Percentiles rank a stretch among this genome's conserved stretches.
phyloP scores from a whole-genome alignment of 2,797 vertebrate genomes.

The Sebastiscus tertius region DNA sequence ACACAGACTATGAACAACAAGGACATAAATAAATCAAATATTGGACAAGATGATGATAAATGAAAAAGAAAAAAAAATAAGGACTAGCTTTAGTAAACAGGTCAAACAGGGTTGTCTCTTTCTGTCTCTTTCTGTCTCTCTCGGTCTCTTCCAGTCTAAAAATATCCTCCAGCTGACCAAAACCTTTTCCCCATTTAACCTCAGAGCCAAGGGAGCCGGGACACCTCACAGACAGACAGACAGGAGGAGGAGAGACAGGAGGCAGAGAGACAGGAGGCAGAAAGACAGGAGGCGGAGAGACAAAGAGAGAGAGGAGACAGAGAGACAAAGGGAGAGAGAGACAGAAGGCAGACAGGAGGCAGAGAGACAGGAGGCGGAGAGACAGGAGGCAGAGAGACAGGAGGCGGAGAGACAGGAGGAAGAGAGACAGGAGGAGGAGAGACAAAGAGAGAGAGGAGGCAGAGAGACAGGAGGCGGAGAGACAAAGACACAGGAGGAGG shows the following conservation, averaged over 20 bases:
- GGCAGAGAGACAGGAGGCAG: not conserved
- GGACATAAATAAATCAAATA: constrained; percentile 19
- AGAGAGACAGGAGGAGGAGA: not conserved
- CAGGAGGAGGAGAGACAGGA: not conserved
- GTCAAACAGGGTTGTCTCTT: constrained; percentile 13
- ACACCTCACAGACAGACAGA: not conserved
- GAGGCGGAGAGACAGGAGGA: not conserved
- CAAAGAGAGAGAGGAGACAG: not conserved
- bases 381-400: not conserved
- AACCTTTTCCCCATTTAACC: constrained; percentile 86
- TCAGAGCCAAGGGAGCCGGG: constrained; percentile 18
- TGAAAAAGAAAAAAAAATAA: not conserved
- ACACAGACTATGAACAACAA: constrained; percentile 4
- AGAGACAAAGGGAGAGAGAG: not conserved
- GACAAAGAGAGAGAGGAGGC: not conserved
- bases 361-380: not conserved
- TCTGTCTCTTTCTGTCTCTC: constrained; percentile 17
- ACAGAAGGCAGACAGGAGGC: not conserved
- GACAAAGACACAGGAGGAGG: not conserved
- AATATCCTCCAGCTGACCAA: constrained; percentile 90
- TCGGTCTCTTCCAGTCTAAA: constrained; percentile 83
- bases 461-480: not conserved
- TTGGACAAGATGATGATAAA: not conserved
- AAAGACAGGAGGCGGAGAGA: not conserved
- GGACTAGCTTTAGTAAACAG: not conserved